Percentiles rank a stretch among this genome's conserved stretches.
Conservation (phyloP, 2,888 invertebrate species). For the Dromius quadrimaculatus region DNA sequence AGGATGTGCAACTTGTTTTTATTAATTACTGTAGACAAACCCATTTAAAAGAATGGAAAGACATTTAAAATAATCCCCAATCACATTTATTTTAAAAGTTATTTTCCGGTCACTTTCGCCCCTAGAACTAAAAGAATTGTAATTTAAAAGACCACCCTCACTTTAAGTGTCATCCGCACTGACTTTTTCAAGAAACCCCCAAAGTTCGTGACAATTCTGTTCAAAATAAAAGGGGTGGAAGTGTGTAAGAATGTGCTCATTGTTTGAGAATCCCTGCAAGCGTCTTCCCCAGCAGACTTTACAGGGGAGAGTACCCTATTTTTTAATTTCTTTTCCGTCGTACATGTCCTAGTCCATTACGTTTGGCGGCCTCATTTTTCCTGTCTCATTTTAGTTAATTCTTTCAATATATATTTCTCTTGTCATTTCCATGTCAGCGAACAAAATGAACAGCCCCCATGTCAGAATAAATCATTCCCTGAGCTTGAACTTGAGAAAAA, state of each 20-base stretch:
- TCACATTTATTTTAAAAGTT: constrained; percentile 64
- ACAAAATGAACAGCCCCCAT: constrained; percentile 47
- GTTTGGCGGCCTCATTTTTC: constrained; percentile 61
- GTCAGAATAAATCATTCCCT: constrained; percentile 52
- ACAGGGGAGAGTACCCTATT: constrained; percentile 52
- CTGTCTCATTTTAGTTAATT: constrained; percentile 64
- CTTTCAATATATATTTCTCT: constrained; percentile 63
- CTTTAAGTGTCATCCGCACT: constrained; percentile 58
- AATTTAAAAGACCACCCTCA: constrained; percentile 63
- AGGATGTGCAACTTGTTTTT: constrained; percentile 41
- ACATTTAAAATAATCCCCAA: constrained; percentile 61
- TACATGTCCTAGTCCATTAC: constrained; percentile 60
- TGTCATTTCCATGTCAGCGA: constrained; percentile 57
- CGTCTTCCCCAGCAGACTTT: constrained; percentile 12
- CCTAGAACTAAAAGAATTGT: constrained; percentile 60
- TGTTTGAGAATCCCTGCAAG: constrained; percentile 29
- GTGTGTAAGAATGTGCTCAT: neutral
- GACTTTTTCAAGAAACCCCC: constrained; percentile 32
- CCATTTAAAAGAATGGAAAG: constrained; percentile 34
- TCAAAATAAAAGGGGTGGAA: too few relatives aligned
- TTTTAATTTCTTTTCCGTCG: constrained; percentile 63
- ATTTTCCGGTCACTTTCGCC: constrained; percentile 62
- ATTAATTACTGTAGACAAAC: constrained; percentile 20
- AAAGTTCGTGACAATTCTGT: constrained; percentile 10
- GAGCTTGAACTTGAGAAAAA: constrained; percentile 45